phyloP scores from a whole-genome alignment of 2,888 invertebrate genomes.

The Leptogaster cylindrica region DNA sequence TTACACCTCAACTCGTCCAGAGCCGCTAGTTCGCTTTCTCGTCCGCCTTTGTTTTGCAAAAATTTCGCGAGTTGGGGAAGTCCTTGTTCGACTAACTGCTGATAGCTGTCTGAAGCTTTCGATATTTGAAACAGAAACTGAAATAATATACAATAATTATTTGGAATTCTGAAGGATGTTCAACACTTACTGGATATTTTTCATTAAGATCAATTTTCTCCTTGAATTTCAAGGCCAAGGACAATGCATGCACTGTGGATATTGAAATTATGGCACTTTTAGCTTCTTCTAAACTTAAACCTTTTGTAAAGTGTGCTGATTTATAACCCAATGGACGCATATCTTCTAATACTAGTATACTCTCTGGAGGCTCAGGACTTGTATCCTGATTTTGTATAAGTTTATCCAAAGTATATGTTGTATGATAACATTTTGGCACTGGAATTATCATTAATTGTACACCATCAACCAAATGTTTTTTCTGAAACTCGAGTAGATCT shows the following conservation, averaged over 20 bases:
- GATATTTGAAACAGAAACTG: conserved; percentile 77
- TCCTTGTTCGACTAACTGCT: conserved; percentile 78
- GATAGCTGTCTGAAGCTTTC: conserved; percentile 79
- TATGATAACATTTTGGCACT: conserved; percentile 74
- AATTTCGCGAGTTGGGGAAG: conserved; percentile 78
- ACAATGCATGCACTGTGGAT: conserved; percentile 76
- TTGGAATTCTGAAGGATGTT: background rate
- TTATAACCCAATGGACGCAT: conserved; percentile 64
- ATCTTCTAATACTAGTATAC: conserved; percentile 77
- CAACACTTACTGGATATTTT: conserved; percentile 51
- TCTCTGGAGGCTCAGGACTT: conserved; percentile 66
- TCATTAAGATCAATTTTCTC: conserved; percentile 56
- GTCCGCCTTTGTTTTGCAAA: conserved; percentile 70
- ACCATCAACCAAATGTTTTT: conserved; percentile 59
- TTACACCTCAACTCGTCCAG: conserved; percentile 68
- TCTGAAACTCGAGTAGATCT: conserved; percentile 70
- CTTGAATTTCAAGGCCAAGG: conserved; percentile 69
- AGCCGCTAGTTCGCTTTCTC: conserved; percentile 68
- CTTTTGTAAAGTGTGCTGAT: conserved; percentile 52
- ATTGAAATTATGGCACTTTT: conserved; percentile 74
- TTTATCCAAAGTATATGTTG: conserved; percentile 66
- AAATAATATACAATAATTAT: background rate
- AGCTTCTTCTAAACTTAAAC: conserved; percentile 64
- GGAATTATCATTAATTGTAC: conserved; percentile 66
- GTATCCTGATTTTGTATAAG: conserved; percentile 52